Evolutionary conservation across 2,797 vertebrate species (phyloP).

Genomic region (Lithobates sylvaticus): DNA sequence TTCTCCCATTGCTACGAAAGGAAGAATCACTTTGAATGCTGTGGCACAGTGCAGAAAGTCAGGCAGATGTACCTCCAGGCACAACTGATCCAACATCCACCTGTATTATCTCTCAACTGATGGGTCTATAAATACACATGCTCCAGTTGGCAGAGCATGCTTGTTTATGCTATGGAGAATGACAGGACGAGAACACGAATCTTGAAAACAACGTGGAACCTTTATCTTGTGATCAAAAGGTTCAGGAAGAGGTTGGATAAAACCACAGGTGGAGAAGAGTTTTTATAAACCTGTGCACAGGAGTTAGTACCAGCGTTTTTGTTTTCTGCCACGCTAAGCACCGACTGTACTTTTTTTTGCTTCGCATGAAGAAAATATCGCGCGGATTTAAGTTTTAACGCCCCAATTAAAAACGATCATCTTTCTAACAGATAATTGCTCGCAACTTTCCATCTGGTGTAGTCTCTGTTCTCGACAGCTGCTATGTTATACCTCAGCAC

Average conservation of each 20-base stretch:
- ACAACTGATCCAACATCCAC: no score
- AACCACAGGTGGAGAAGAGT: not conserved
- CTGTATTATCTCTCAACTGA: no score
- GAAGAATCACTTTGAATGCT: not conserved
- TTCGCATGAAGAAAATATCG: not conserved
- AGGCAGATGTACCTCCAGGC: not conserved
- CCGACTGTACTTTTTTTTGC: not conserved
- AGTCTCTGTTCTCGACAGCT: constrained; percentile 20
- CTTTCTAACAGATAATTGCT: constrained; percentile 33
- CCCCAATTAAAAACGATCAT: constrained; percentile 40
- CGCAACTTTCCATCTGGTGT: constrained; percentile 10
- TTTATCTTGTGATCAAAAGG: not conserved
- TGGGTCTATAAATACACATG: not conserved
- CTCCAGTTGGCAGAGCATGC: not conserved
- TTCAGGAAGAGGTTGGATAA: not conserved
- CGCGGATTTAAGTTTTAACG: constrained; percentile 6
- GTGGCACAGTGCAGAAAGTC: not conserved
- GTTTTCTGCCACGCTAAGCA: not conserved
- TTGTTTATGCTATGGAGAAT: not conserved
- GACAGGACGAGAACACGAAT: not conserved
- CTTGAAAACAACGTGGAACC: not conserved
- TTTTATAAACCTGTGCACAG: not conserved
- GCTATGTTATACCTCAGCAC: constrained; percentile 2
- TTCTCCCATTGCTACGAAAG: not conserved
- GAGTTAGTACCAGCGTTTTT: not conserved